Evolutionary conservation across 1,140 invertebrate species (phyloP).

Genomic region (Heliconius himera): DNA sequence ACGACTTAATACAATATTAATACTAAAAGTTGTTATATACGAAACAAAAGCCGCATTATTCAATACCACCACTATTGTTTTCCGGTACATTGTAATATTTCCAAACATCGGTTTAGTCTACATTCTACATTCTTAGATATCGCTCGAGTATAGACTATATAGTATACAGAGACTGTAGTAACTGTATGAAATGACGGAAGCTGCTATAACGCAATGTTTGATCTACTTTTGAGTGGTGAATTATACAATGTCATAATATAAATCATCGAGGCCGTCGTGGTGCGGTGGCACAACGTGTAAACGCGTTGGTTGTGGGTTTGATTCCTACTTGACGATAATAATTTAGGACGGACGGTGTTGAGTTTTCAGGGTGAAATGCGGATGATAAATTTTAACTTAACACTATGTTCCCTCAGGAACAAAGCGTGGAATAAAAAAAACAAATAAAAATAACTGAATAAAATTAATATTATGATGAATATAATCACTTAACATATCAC

Average conservation of each 20-base stretch:
- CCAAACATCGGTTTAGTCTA: constrained; percentile 11
- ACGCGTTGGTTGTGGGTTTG: no score
- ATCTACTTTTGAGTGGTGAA: constrained; percentile 3
- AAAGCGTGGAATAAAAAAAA: no score
- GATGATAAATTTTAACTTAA: no score
- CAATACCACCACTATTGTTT: not conserved
- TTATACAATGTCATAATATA: constrained; percentile 8
- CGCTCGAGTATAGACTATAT: not conserved
- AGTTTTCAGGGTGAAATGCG: no score
- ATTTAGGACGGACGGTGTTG: no score
- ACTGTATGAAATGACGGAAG: constrained; percentile 14
- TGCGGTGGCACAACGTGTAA: no score
- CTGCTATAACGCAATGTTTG: constrained; percentile 8
- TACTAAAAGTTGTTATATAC: not conserved
- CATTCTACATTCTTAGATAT: constrained; percentile 3
- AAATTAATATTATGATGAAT: not conserved
- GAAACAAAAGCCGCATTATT: constrained; percentile 12
- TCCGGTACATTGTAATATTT: constrained; percentile 11
- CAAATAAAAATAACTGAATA: not conserved
- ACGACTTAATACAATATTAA: not conserved
- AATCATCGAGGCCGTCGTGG: not conserved
- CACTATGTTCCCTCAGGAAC: no score
- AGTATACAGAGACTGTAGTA: not conserved
- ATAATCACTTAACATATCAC: not conserved
- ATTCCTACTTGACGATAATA: no score